A percentile compares a stretch with the other conserved stretches of the same genome.
phyloP scores from a whole-genome alignment of 2,888 invertebrate genomes.

The Andrena praecox region DNA sequence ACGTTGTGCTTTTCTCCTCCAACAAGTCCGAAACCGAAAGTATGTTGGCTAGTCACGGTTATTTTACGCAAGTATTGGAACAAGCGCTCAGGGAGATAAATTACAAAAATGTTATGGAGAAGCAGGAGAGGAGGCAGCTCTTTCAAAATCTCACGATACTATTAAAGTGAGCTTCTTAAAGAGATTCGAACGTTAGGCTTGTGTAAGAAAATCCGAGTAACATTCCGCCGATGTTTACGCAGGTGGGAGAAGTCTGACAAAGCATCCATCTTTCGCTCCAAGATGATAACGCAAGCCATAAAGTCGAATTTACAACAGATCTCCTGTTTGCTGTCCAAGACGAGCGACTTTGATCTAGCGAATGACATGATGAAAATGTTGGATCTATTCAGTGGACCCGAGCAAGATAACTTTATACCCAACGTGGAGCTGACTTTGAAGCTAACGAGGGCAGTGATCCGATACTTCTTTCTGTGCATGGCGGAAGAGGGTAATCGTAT shows the following conservation, averaged over 20 bases:
- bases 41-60: constrained; percentile 74
- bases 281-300: constrained; percentile 85
- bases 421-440: constrained; percentile 89
- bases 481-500: constrained; percentile 87
- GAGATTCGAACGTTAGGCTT: not conserved
- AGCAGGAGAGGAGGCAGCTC: constrained; percentile 83
- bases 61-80: constrained; percentile 81
- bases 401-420: constrained; percentile 87
- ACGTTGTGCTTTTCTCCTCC: constrained; percentile 79
- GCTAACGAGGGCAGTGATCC: constrained; percentile 89
- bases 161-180: constrained; percentile 76
- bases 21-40: constrained; percentile 80
- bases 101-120: constrained; percentile 73
- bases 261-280: constrained; percentile 83
- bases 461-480: constrained; percentile 92
- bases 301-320: constrained; percentile 85
- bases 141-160: constrained; percentile 85
- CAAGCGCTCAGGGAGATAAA: constrained; percentile 81
- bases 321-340: constrained; percentile 83
- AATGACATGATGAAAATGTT: constrained; percentile 88
- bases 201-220: too few species aligned
- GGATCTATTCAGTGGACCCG: constrained; percentile 88
- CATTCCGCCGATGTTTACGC: constrained; percentile 51
- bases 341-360: constrained; percentile 81
- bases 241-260: constrained; percentile 89